A percentile compares a stretch with the other conserved stretches of the same genome.
These are phyloP conservation scores for Stigmatopora argus DNA, from an alignment of 2,113 vertebrate genomes.

Conservation along the genomic window DNA sequence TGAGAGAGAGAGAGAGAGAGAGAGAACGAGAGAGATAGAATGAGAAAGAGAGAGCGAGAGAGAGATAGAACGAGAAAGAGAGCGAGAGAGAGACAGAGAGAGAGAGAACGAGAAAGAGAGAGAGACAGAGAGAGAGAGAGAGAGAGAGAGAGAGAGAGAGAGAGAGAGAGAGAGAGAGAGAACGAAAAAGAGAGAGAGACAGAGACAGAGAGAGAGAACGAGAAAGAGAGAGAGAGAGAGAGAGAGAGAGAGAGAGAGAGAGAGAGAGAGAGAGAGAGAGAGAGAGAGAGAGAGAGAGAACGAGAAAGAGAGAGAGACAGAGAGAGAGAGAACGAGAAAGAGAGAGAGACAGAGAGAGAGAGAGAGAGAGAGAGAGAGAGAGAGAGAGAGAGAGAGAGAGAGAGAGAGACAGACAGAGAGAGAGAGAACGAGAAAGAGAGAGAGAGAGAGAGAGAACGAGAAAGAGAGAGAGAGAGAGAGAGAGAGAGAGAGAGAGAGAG, in stretches of 20 bases:
- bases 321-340: slow-evolving; percentile 4
- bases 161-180: not conserved
- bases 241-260: too few species aligned
- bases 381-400: not conserved
- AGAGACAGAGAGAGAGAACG: slow-evolving; percentile 1
- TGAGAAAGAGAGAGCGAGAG: slow-evolving; percentile 8
- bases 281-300: slow-evolving; percentile 11
- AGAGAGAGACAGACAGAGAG: slow-evolving; percentile 4
- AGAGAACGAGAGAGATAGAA: not conserved
- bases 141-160: slow-evolving; percentile 1
- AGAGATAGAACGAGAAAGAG: slow-evolving; percentile 47
- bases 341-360: too few species aligned
- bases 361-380: too few species aligned
- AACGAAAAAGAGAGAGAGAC: too few species aligned
- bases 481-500: not conserved
- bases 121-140: slow-evolving; percentile 1
- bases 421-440: slow-evolving; percentile 1
- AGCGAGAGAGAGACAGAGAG: not conserved
- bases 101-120: too few species aligned
- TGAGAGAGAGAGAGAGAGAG: not conserved
- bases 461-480: too few species aligned
- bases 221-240: slow-evolving; percentile 1
- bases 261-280: not conserved
- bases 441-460: too few species aligned
- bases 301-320: too few species aligned